Evolutionary conservation across 2,888 invertebrate genomes (phyloP).

Genomic region (Tachina fera): DNA sequence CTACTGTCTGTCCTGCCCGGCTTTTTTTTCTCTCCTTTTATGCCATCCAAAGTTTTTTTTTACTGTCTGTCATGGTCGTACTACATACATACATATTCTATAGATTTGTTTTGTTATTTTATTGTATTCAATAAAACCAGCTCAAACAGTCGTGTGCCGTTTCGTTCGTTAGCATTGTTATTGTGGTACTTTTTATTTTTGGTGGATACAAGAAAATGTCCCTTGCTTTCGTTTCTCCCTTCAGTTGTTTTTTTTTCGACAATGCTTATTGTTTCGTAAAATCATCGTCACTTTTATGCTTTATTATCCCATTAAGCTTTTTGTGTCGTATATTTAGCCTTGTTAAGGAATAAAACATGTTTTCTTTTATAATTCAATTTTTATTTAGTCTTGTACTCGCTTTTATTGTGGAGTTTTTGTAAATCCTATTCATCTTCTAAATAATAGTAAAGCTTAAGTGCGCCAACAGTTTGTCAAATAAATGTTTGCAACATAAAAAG

Average conservation of each 20-base stretch:
- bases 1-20: constrained; percentile 34
- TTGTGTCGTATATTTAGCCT: constrained; percentile 57
- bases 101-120: background rate
- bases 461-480: background rate
- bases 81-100: background rate
- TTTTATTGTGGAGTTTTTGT: constrained; percentile 33
- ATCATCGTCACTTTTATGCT: constrained; percentile 67
- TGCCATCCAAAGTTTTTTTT: constrained; percentile 25
- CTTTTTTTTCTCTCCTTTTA: constrained; percentile 4
- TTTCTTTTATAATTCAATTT: constrained; percentile 60
- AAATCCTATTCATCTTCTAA: constrained; percentile 46
- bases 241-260: constrained; percentile 14
- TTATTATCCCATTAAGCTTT: constrained; percentile 70
- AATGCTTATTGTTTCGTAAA: constrained; percentile 65
- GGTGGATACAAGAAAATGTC: background rate
- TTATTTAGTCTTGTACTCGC: constrained; percentile 7
- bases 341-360: constrained; percentile 67
- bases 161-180: constrained; percentile 32
- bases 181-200: constrained; percentile 37
- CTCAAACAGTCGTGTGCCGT: constrained; percentile 65
- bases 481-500: background rate
- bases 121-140: constrained; percentile 44
- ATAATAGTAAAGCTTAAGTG: background rate
- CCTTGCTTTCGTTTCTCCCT: constrained; percentile 1
- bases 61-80: background rate